Percentiles rank a stretch among this genome's conserved stretches.
Conservation (phyloP, 1,140 invertebrate genomes). For the Macrocentrus cingulum region DNA sequence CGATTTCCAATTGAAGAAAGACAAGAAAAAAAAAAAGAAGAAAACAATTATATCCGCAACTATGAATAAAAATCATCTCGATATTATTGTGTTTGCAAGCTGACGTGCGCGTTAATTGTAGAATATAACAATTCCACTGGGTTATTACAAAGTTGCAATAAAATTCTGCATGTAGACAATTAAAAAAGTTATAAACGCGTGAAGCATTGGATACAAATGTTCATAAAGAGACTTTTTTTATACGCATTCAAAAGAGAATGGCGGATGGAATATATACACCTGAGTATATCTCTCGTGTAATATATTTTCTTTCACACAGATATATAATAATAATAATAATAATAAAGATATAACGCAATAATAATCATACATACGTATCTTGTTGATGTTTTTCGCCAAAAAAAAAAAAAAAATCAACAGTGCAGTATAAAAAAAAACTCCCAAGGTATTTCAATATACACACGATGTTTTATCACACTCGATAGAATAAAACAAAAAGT, state of each 20-base stretch:
- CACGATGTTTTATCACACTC: conserved; percentile 38
- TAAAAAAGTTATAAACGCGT: conserved; percentile 18
- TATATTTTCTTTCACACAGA: not conserved
- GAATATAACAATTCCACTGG: not conserved
- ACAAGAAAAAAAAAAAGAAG: not conserved
- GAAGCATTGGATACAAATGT: conserved; percentile 1
- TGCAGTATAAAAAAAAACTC: conserved; percentile 19
- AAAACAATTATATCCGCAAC: not conserved
- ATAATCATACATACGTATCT: not conserved
- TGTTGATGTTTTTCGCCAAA: not conserved
- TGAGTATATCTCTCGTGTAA: not conserved
- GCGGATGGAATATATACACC: not conserved
- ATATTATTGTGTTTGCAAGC: not conserved
- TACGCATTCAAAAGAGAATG: conserved; percentile 1
- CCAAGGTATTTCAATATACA: conserved; percentile 28
- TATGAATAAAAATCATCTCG: conserved; percentile 6
- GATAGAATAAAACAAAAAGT: conserved; percentile 38
- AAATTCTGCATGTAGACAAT: conserved; percentile 8
- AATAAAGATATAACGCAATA: not conserved
- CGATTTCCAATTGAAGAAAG: not conserved
- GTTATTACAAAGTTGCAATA: conserved; percentile 19
- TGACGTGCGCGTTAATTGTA: not conserved
- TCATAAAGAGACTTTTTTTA: conserved; percentile 18
- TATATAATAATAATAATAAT: too few relatives aligned
- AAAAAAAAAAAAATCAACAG: conserved; percentile 12